These are phyloP conservation scores for Lycocorax pyrrhopterus DNA, from an alignment of 2,113 vertebrate genomes.

Conservation along the genomic window DNA sequence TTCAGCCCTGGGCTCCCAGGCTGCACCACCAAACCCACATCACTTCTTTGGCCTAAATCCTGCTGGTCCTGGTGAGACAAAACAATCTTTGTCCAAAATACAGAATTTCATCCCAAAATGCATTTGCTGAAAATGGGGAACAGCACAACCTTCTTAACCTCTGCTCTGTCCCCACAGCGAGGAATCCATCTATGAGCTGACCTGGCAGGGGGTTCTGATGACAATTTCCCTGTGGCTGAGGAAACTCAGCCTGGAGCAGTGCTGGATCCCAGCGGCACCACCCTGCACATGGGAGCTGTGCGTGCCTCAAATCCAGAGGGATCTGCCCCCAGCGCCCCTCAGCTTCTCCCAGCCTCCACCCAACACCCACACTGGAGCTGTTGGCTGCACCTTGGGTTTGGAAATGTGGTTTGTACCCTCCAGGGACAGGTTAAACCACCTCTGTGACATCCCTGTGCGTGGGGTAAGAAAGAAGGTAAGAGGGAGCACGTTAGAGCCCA, in stretches of 20 bases:
- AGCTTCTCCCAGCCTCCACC: neutral
- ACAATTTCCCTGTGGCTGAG: neutral
- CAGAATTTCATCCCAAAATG: neutral
- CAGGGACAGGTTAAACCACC: neutral
- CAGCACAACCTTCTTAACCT: neutral
- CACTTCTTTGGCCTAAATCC: neutral
- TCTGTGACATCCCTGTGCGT: accelerated
- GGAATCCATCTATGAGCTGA: neutral
- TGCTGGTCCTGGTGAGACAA: neutral
- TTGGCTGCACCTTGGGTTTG: neutral
- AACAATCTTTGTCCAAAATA: neutral
- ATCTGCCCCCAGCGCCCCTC: neutral
- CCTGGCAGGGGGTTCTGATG: neutral
- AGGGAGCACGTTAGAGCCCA: neutral
- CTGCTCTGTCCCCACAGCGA: neutral
- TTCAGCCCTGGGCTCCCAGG: neutral
- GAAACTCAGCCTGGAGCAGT: neutral
- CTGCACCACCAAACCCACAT: neutral
- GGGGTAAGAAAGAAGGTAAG: neutral
- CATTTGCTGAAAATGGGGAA: neutral
- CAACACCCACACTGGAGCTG: neutral
- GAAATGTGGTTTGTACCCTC: neutral
- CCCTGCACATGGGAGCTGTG: neutral
- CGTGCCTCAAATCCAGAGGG: neutral
- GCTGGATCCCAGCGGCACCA: neutral